Base-by-base conservation (phyloP, 2,797 vertebrate species). In the Liparis tanakae region DNA sequence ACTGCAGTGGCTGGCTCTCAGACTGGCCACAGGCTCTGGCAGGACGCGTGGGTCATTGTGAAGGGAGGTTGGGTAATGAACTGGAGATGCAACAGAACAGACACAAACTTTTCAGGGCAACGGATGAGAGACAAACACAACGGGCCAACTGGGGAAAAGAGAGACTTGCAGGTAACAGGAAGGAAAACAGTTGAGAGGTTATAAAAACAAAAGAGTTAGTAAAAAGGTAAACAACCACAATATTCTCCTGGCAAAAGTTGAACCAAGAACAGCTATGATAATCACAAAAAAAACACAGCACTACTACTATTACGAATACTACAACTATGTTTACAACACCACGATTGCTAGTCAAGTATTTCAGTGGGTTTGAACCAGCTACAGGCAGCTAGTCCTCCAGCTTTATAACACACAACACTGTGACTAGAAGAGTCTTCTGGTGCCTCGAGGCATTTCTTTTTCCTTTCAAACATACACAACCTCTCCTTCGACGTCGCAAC, bases 1-100 rank as follows among this genome's bases (percentile, higher is more conserved):
- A 92, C 94, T 95, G 95, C 92, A 94, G 93, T 95, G 94, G 87
- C 93, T 93, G 91, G 94, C 88, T 85, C 94, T 93, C 87, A 95
- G 91, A 88, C 92, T 93, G 90, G 93, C 93, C 89, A 93, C 91
- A 36, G 94, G 91, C 83, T 95, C 95, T 39, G 91, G 91, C 72
- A 93, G 87, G 89, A 90, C 59, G 79, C 94, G 93, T 33, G 92
- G 92, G 76, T 95, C 95, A 92, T 89, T 94, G 92, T 94, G 94
- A 87, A 93, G 85, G 91, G 93, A 94, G 82, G 92, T 88, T 85
- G 93, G 89, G 90, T 94, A 94, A 91, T 94, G 93, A 92, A 91
- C 94, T 95, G 90, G 92, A 94, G 83, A 93, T 88, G 88, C 91
- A 87, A 93, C 86, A 92, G 83, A 92, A 93, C 85, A 94, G 56